Evolutionary conservation across 2,888 invertebrate species (phyloP).

Genomic region (Pterostichus madidus): DNA sequence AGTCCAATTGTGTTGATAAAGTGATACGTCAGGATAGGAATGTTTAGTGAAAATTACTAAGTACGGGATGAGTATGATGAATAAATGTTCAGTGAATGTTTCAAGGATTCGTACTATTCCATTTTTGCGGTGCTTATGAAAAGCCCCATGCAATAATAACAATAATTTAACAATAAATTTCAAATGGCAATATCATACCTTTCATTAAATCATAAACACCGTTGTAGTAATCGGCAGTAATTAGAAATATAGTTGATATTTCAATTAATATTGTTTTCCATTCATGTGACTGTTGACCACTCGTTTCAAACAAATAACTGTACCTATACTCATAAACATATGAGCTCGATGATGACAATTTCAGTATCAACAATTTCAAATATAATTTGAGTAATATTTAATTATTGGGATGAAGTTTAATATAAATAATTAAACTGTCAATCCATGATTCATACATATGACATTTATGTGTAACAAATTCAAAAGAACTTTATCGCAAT

Average conservation of each 20-base stretch:
- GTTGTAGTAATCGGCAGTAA: constrained; percentile 27
- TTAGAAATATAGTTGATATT: constrained; percentile 35
- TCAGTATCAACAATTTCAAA: constrained; percentile 29
- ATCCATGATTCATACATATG: not conserved
- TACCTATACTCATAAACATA: constrained; percentile 17
- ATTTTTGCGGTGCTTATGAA: too few species aligned
- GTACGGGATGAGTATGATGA: too few species aligned
- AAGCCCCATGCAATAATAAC: too few species aligned
- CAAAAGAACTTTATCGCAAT: too few species aligned
- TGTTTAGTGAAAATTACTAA: too few species aligned
- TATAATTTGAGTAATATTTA: constrained; percentile 30
- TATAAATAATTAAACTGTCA: constrained; percentile 24
- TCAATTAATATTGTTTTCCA: constrained; percentile 31
- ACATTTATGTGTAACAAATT: not conserved
- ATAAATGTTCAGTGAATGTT: too few species aligned
- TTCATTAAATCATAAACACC: constrained; percentile 15
- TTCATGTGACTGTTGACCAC: not conserved
- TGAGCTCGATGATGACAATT: constrained; percentile 24
- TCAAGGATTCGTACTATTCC: too few species aligned
- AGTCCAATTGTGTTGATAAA: too few species aligned
- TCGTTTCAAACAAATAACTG: constrained; percentile 17
- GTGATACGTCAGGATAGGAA: too few species aligned
- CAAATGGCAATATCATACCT: constrained; percentile 26
- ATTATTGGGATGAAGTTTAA: constrained; percentile 13
- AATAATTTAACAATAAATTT: constrained; percentile 16